Evolutionary conservation across 1,140 invertebrate genomes (phyloP).

Genomic region (Zophobas atratus): DNA sequence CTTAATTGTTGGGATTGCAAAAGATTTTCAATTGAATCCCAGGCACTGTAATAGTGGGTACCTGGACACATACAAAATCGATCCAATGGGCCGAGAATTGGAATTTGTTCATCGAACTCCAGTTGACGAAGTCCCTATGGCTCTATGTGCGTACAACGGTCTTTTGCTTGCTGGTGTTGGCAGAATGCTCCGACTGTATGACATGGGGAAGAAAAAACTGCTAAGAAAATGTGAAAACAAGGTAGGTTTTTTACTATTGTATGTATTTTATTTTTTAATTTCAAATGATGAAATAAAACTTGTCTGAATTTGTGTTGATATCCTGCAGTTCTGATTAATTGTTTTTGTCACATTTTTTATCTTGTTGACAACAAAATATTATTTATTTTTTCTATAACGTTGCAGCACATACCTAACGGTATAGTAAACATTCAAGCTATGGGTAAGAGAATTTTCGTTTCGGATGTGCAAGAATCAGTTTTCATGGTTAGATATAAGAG

Average conservation of each 20-base stretch:
- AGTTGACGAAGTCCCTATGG: slow-evolving; percentile 94
- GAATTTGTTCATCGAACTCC: slow-evolving; percentile 95
- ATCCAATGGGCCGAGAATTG: slow-evolving; percentile 81
- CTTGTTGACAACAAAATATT: slow-evolving; percentile 4
- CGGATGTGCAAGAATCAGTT: slow-evolving; percentile 97
- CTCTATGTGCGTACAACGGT: slow-evolving; percentile 94
- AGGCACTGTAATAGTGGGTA: slow-evolving; percentile 84
- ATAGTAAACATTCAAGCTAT: slow-evolving; percentile 95
- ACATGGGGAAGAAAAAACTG: slow-evolving; percentile 97
- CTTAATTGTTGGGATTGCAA: slow-evolving; percentile 90
- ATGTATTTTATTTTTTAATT: slow-evolving; percentile 34
- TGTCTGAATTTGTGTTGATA: slow-evolving; percentile 55
- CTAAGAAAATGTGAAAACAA: slow-evolving; percentile 99
- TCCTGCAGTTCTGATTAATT: slow-evolving; percentile 65
- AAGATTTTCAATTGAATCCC: slow-evolving; percentile 92
- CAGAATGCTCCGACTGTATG: slow-evolving; percentile 92
- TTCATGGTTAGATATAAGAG: slow-evolving; percentile 97
- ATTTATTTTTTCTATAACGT: slow-evolving; percentile 51
- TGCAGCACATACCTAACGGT: slow-evolving; percentile 93
- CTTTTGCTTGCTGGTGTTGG: slow-evolving; percentile 94
- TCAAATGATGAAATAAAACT: not conserved
- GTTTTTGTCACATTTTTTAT: slow-evolving; percentile 1
- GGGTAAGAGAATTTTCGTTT: slow-evolving; percentile 94
- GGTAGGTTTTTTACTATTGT: slow-evolving; percentile 67
- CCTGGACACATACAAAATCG: slow-evolving; percentile 90